Conservation (phyloP, 2,888 invertebrate species). For the Calameuta idolon region DNA sequence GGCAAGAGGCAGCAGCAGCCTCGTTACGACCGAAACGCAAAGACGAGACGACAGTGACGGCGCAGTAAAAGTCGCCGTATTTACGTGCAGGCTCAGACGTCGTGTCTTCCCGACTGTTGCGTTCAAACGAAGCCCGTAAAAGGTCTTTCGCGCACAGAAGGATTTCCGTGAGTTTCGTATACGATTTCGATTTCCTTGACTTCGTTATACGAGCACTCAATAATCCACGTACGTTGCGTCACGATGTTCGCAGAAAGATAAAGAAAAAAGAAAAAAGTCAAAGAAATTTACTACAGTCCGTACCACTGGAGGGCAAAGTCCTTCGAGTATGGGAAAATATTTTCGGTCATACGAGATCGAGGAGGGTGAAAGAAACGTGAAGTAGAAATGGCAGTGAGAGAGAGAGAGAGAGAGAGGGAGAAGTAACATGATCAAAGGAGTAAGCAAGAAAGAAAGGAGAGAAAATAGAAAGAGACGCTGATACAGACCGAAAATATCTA, state of each 20-base stretch:
- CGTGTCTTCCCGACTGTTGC: not conserved
- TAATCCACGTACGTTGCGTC: not conserved
- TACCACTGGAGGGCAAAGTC: not conserved
- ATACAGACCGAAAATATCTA: not conserved
- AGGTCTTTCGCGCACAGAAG: not conserved
- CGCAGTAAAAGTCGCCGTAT: conserved; percentile 25
- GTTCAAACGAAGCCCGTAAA: not conserved
- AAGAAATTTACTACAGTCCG: not conserved
- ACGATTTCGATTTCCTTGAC: not conserved
- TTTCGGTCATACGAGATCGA: not conserved
- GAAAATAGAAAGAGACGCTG: not conserved
- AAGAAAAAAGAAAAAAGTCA: not conserved
- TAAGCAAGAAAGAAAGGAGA: not conserved
- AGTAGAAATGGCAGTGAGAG: not conserved
- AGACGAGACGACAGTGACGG: conserved; percentile 30
- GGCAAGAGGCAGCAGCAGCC: not conserved
- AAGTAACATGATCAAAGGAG: conserved; percentile 7
- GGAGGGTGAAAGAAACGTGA: conserved; percentile 13
- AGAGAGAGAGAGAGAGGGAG: not conserved
- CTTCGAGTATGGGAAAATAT: not conserved
- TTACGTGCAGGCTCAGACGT: not conserved
- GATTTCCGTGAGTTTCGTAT: not conserved
- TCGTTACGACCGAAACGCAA: conserved; percentile 24
- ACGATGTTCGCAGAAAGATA: not conserved
- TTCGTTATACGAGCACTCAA: not conserved